Percentiles rank a stretch among this genome's conserved stretches.
Evolutionary conservation across 2,797 vertebrate species (phyloP).

Genomic region (Adrianichthys oophorus): DNA sequence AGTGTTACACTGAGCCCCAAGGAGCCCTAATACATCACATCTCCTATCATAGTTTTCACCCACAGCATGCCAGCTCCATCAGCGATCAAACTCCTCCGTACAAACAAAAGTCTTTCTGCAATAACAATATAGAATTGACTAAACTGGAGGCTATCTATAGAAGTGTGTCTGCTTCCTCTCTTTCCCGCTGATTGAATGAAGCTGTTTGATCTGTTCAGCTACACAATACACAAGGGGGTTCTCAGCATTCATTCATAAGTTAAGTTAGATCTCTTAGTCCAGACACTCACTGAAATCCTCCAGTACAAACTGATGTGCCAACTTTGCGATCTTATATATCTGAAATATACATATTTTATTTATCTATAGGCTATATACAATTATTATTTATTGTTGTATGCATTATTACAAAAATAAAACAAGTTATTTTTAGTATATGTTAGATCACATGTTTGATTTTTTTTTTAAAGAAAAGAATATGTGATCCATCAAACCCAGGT

Average conservation of each 20-base stretch:
- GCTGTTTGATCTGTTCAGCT: conserved; percentile 46
- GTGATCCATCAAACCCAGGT: conserved; percentile 16
- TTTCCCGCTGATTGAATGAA: conserved; percentile 50
- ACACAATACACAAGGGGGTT: conserved; percentile 45
- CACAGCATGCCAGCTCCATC: conserved; percentile 1
- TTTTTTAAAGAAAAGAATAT: neutral
- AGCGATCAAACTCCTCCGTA: neutral
- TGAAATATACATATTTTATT: neutral
- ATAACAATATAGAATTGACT: conserved; percentile 32
- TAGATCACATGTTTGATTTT: no score
- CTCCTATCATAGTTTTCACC: conserved; percentile 7
- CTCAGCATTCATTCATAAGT: conserved; percentile 53
- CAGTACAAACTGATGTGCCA: conserved; percentile 4
- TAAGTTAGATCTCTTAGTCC: conserved; percentile 12
- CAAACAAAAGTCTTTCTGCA: conserved; percentile 13
- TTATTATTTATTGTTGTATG: no score
- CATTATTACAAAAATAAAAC: no score
- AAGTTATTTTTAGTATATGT: no score
- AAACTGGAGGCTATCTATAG: conserved; percentile 31
- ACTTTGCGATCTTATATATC: neutral
- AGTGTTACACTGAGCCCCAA: neutral
- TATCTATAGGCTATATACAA: neutral
- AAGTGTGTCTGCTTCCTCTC: conserved; percentile 46
- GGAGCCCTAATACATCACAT: neutral
- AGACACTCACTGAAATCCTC: conserved; percentile 21